Conservation (phyloP, 2,797 vertebrate genomes). For the Heterohyrax brucei region DNA sequence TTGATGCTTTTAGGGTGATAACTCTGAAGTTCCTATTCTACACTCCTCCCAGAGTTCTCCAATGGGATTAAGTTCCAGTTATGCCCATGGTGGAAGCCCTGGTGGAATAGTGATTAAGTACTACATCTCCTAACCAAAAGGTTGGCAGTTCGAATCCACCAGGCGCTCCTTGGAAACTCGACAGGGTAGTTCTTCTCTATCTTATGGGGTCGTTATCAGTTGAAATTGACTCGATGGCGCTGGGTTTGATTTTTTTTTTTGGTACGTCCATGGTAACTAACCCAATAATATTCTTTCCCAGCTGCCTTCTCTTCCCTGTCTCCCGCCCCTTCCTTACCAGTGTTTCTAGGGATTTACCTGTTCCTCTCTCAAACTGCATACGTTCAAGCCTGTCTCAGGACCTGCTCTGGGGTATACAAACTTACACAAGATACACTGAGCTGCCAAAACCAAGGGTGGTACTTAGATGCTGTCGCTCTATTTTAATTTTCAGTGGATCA, state of each 20-base stretch:
- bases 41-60: neutral
- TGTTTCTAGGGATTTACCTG: neutral
- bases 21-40: neutral
- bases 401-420: neutral
- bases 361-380: neutral
- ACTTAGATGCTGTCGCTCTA: neutral
- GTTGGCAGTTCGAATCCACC: too few species aligned
- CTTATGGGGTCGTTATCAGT: too few species aligned
- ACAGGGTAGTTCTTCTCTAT: too few species aligned
- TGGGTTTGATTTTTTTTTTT: too few species aligned
- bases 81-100: neutral
- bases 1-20: neutral
- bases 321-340: neutral
- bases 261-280: neutral
- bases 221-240: too few species aligned
- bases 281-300: neutral
- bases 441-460: neutral
- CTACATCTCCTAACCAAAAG: too few species aligned
- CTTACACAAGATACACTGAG: fast-evolving
- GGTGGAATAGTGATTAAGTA: too few species aligned
- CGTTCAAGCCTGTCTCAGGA: neutral
- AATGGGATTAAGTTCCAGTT: neutral
- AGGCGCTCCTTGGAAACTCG: too few species aligned
- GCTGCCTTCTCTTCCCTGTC: neutral
- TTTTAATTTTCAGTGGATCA: neutral